Evolutionary conservation across 1,140 invertebrate species (phyloP).

Genomic region (Lordiphosa stackelbergi): DNA sequence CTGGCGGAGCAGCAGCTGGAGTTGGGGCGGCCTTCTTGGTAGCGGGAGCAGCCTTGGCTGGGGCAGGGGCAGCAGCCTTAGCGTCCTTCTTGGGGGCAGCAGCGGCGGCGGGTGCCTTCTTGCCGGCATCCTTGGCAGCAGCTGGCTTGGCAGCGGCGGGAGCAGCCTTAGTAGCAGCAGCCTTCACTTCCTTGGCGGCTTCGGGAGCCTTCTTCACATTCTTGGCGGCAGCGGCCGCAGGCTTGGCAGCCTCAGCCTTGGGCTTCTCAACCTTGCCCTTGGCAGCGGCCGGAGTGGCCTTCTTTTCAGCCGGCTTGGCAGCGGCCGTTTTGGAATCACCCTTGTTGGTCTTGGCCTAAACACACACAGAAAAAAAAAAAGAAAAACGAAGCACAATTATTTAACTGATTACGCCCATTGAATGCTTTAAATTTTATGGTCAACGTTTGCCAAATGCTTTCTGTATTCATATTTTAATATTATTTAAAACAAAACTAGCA

Average conservation of each 20-base stretch:
- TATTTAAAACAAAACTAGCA: conserved; percentile 11
- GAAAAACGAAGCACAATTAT: conserved; percentile 9
- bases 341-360: conserved; percentile 71
- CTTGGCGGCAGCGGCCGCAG: conserved; percentile 70
- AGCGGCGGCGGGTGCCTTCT: conserved; percentile 53
- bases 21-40: conserved; percentile 50
- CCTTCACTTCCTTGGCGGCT: conserved; percentile 66
- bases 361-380: conserved; percentile 10
- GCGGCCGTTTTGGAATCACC: conserved; percentile 67
- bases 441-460: neutral
- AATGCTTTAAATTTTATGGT: neutral
- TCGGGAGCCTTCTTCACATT: conserved; percentile 73
- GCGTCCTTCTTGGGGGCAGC: conserved; percentile 58
- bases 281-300: conserved; percentile 69
- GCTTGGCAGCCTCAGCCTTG: conserved; percentile 74
- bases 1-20: conserved; percentile 63
- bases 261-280: conserved; percentile 77
- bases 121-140: conserved; percentile 78
- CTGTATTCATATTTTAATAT: conserved; percentile 14
- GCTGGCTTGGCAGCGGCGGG: conserved; percentile 45
- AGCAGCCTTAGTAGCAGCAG: conserved; percentile 45
- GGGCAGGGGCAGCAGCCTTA: conserved; percentile 52
- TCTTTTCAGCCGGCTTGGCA: conserved; percentile 71
- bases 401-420: neutral
- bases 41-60: conserved; percentile 51